Base-by-base conservation (phyloP, 2,113 vertebrate genomes). In the Talpa occidentalis region DNA sequence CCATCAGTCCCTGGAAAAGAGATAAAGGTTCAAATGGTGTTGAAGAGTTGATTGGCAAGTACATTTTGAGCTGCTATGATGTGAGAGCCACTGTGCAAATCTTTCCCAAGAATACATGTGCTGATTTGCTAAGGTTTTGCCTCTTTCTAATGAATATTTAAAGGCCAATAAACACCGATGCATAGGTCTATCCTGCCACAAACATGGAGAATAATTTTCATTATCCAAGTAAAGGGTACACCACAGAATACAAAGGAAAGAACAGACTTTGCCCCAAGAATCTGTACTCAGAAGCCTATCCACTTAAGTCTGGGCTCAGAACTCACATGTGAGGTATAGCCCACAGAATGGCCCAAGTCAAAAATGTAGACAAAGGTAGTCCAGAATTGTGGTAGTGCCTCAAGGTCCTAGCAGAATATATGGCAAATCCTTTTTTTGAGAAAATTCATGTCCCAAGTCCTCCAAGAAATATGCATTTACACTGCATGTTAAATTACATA, bases 391-490 rank as follows among this genome's bases (percentile, higher is more conserved):
- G 8, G 11, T 44, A 77, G 10, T 93, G 7, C 47, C n/a, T 47
- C 47, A 40, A 21, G 64, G n/a, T 37, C 56, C 59, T 30, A 35
- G 28, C 26, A 84, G 28, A 84, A 84, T 78, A 37, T 8, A 90
- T 81, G 56, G 49, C 49, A 62, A 95, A 79, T 62, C 11, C 21
- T 87, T 77, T 88, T 79, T 79, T 74, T 30, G 88, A 40, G 59
- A 95, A 60, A 62, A 87, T 21, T 70, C 28, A n/a, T 19, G 10
- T n/a, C 52, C 69, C 19, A 21, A 60, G 22, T 60, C 5, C 59
- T 21, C 69, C n/a, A 76, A 85, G 56, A 79, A 56, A 62, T 47
- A 76, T 6, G 8, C 11, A 59, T 44, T 89, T 32, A 49, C 10
- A 82, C 32, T 60, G 76, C 60, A 90, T 62, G 81, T 81, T 66